A percentile compares a stretch with the other conserved stretches of the same genome.
These are phyloP conservation scores for Pelecanoides urinatrix DNA, from an alignment of 2,113 vertebrate genomes.

Conservation along the genomic window DNA sequence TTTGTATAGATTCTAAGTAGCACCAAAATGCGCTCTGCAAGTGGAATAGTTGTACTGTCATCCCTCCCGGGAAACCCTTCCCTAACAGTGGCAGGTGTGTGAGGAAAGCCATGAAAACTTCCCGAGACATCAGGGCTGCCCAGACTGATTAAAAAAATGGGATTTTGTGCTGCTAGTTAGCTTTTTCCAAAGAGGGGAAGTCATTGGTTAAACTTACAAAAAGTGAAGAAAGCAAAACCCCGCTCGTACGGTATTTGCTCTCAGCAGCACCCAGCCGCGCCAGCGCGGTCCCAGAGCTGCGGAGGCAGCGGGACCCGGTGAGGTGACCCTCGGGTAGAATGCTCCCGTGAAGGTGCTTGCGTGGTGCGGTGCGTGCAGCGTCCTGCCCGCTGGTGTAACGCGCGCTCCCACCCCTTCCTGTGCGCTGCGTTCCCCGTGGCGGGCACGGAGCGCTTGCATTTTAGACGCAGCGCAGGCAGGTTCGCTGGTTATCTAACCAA, in stretches of 20 bases:
- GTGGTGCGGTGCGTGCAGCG: fast-evolving
- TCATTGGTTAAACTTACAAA: too few species aligned
- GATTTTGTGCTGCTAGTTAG: neutral
- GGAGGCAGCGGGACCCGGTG: fast-evolving
- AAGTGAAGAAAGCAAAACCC: too few species aligned
- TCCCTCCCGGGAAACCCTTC: neutral
- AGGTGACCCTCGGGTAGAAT: neutral
- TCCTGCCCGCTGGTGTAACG: neutral
- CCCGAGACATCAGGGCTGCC: neutral
- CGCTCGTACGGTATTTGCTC: fast-evolving
- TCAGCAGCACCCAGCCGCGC: too few species aligned
- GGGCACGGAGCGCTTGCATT: neutral
- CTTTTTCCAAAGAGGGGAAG: neutral
- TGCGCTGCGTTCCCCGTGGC: fast-evolving
- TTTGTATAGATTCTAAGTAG: slow-evolving; percentile 1
- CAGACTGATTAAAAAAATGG: neutral
- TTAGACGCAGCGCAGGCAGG: fast-evolving
- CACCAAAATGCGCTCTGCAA: neutral
- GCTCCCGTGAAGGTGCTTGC: fast-evolving
- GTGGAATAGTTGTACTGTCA: neutral
- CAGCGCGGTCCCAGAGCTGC: neutral
- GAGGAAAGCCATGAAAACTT: neutral
- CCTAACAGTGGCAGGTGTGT: neutral
- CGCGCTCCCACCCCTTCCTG: neutral
- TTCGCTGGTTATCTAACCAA: neutral